Percentiles rank a stretch among this genome's conserved stretches.
Evolutionary conservation across 2,888 invertebrate species (phyloP).

Genomic region (Lathronympha strigana): DNA sequence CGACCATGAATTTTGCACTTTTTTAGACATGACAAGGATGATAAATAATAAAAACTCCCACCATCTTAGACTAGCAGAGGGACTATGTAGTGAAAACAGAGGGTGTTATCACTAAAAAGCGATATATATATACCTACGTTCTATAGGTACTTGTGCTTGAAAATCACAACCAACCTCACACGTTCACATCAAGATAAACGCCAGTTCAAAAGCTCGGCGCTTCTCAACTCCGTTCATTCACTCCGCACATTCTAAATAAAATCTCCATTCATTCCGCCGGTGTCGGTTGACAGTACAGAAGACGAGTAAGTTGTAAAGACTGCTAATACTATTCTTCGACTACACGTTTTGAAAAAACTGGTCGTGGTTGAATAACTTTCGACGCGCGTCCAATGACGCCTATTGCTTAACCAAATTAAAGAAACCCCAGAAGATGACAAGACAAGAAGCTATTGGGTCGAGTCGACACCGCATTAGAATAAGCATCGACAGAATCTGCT

Average conservation of each 20-base stretch:
- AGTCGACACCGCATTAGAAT: too few species aligned
- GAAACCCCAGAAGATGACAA: too few species aligned
- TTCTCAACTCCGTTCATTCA: constrained; percentile 29
- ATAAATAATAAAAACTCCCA: too few species aligned
- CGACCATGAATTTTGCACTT: too few species aligned
- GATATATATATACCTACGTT: background rate
- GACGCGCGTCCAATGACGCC: too few species aligned
- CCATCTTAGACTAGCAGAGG: too few species aligned
- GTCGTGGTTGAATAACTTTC: too few species aligned
- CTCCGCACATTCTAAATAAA: constrained; percentile 63
- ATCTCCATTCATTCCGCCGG: constrained; percentile 59
- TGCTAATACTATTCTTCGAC: background rate
- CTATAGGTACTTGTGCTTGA: background rate
- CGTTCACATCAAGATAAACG: constrained; percentile 14
- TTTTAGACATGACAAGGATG: too few species aligned
- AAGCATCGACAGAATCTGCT: too few species aligned
- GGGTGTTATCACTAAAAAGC: background rate
- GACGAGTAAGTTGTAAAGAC: background rate
- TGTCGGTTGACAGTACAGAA: constrained; percentile 59
- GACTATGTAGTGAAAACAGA: background rate
- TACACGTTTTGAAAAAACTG: too few species aligned
- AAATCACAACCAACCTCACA: background rate
- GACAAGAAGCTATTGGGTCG: too few species aligned
- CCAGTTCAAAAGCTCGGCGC: constrained; percentile 22
- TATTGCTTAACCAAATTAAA: too few species aligned